phyloP scores from a whole-genome alignment of 1,140 invertebrate species.

The Drosophila varians region DNA sequence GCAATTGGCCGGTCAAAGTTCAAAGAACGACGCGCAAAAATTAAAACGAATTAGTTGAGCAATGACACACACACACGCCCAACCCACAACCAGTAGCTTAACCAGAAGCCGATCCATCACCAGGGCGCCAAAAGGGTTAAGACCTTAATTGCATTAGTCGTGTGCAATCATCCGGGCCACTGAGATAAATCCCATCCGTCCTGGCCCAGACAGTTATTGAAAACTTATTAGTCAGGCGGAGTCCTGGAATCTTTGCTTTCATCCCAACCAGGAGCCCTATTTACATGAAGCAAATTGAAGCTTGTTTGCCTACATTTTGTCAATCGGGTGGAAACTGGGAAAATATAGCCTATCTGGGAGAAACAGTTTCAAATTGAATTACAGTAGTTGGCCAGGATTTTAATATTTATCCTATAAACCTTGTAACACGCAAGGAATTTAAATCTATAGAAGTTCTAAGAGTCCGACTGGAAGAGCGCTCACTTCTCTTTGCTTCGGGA shows the following conservation, averaged over 20 bases:
- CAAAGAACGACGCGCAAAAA: slow-evolving; percentile 60
- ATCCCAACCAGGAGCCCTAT: not conserved
- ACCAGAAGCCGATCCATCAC: slow-evolving; percentile 23
- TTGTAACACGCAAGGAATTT: not conserved
- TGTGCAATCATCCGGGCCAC: slow-evolving; percentile 2
- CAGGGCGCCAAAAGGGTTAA: slow-evolving; percentile 14
- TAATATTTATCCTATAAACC: slow-evolving; percentile 1
- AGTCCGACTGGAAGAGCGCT: slow-evolving; percentile 10
- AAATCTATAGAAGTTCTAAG: slow-evolving; percentile 8
- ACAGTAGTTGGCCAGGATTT: not conserved
- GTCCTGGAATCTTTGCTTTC: not conserved
- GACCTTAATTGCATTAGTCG: slow-evolving; percentile 25
- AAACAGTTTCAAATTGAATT: slow-evolving; percentile 28
- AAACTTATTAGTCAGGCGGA: slow-evolving; percentile 39
- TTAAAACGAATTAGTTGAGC: slow-evolving; percentile 59
- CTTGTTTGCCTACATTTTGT: slow-evolving; percentile 3
- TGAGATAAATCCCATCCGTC: slow-evolving; percentile 24
- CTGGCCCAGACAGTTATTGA: slow-evolving; percentile 33
- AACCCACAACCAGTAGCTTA: no score
- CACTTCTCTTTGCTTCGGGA: not conserved
- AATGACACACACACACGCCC: slow-evolving; percentile 6
- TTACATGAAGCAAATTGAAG: not conserved
- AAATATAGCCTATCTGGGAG: slow-evolving; percentile 27
- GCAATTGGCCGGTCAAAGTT: slow-evolving; percentile 45
- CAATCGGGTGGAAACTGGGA: slow-evolving; percentile 21